These are phyloP conservation scores for Pelvicachromis taeniatus DNA, from an alignment of 2,113 vertebrate genomes.

Conservation along the genomic window DNA sequence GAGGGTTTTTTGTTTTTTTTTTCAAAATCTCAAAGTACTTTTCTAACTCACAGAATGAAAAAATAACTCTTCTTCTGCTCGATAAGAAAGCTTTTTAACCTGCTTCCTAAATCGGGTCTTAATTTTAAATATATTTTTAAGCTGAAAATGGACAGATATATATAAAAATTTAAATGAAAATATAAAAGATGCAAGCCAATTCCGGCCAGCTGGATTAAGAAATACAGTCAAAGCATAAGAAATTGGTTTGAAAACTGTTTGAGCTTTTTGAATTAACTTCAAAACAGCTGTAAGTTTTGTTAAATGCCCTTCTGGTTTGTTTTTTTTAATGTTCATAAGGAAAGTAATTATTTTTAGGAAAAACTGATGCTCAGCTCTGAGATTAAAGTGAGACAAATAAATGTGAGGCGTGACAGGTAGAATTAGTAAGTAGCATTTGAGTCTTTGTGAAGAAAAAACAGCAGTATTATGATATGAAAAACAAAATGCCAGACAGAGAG, in stretches of 20 bases:
- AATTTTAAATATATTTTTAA: neutral
- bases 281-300: neutral
- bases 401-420: neutral
- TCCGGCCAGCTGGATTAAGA: neutral
- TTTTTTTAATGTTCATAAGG: neutral
- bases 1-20: neutral
- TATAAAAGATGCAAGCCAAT: neutral
- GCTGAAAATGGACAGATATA: neutral
- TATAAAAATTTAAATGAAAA: neutral
- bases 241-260: neutral
- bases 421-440: neutral
- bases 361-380: neutral
- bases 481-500: neutral
- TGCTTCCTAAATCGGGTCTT: neutral
- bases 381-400: neutral
- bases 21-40: neutral
- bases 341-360: neutral
- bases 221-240: neutral
- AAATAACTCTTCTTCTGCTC: neutral
- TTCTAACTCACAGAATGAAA: neutral
- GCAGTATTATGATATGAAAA: neutral
- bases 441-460: neutral
- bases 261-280: neutral
- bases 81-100: neutral
- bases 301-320: neutral